These are phyloP conservation scores for Drosophila novamexicana DNA, from an alignment of 1,140 invertebrate species.

Conservation along the genomic window DNA sequence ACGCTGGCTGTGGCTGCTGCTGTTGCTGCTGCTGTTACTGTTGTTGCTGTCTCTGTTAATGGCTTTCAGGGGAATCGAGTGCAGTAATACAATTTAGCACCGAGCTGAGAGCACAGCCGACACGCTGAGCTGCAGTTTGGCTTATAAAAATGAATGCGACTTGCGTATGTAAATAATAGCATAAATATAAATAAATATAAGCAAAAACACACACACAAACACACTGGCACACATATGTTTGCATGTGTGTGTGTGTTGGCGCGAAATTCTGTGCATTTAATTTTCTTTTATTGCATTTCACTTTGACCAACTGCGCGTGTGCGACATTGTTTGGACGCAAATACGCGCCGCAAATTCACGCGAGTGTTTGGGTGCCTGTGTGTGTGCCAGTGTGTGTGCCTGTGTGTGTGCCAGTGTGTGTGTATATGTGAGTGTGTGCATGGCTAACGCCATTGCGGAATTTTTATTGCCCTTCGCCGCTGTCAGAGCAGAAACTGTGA, in stretches of 20 bases:
- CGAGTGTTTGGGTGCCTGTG: constrained; percentile 9
- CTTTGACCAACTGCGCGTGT: constrained; percentile 44
- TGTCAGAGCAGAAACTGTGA: constrained; percentile 55
- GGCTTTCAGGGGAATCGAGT: constrained; percentile 78
- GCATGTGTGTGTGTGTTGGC: constrained; percentile 8
- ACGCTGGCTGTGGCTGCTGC: constrained; percentile 10
- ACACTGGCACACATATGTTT: not conserved
- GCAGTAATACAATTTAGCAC: constrained; percentile 74
- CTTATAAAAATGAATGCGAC: constrained; percentile 43
- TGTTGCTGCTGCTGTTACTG: constrained; percentile 24
- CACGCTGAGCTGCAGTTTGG: constrained; percentile 24
- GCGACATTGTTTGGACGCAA: constrained; percentile 70
- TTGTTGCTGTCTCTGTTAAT: constrained; percentile 61
- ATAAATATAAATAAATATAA: constrained; percentile 31
- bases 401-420: constrained; percentile 2
- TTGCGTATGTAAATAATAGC: constrained; percentile 46
- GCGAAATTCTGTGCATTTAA: constrained; percentile 65
- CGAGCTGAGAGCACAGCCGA: constrained; percentile 23
- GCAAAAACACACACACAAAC: not conserved
- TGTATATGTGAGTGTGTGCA: constrained; percentile 30
- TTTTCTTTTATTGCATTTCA: constrained; percentile 74
- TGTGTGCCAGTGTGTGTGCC: constrained; percentile 9
- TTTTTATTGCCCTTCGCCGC: constrained; percentile 75
- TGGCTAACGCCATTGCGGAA: constrained; percentile 73
- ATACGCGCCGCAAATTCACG: constrained; percentile 54